Evolutionary conservation across 1,140 invertebrate genomes (phyloP), one percentile per base, ranked within the genome.

Genomic region (Nymphalis io): DNA sequence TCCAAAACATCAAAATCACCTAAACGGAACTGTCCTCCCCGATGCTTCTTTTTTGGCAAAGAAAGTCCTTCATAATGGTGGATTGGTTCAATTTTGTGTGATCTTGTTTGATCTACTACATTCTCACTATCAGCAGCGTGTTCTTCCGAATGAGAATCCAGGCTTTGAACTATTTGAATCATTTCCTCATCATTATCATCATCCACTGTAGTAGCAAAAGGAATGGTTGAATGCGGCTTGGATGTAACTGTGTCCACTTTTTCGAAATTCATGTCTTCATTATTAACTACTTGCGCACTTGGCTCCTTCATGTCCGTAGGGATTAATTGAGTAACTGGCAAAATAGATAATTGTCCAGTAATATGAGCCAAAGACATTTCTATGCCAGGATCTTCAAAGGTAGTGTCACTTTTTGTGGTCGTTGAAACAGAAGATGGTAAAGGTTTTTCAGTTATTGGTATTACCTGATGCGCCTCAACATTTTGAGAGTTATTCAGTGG

Each of bases 361-460:
- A 92, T 90, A 78, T 90, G 86, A n/a, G 89, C 90, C 68, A 92
- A 82, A 18, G 92, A 92, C 76, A 91, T 85, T 80, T 92, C 87
- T 60, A 93, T 75, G 5, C 90, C 89, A 39, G 84, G 70, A 72
- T 93, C 90, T 73, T 89, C 88, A 68, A 93, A 90, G 10, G 85
- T 82, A 5, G 84, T 90, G 2, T 76, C 84, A 60, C 74, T 76
- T 75, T 86, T 87, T 3, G 74, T 64, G 8, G 76, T 86, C 21
- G 80, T 84, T 53, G 84, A 77, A 63, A 86, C 68, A 70, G 58
- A 4, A 65, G 55, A 78, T 40, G 73, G 46, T 46, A 79, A 71
- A 72, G 73, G 51, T 73, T 81, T 79, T 62, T 82, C 76, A 63
- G 74, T 79, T 10, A 81, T 78, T 8, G 75, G 70, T 48, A 76